Conservation (phyloP, 2,797 vertebrate species). For the Lepilemur ruficaudatus region DNA sequence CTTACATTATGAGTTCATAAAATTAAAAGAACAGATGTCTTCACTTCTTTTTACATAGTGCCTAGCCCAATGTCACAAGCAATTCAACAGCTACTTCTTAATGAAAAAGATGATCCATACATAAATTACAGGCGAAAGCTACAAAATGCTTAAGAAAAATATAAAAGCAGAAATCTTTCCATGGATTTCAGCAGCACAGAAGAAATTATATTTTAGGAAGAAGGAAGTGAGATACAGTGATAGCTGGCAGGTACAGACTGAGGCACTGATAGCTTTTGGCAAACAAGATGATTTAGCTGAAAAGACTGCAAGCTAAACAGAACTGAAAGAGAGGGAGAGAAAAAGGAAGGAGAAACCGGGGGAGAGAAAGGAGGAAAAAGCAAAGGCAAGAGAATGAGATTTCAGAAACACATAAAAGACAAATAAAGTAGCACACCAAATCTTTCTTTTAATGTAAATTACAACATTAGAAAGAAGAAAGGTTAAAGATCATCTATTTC, state of each 20-base stretch:
- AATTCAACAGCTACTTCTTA: background rate
- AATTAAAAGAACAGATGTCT: background rate
- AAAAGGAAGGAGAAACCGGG: background rate
- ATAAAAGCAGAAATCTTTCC: background rate
- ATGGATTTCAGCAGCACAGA: background rate
- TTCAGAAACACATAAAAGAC: background rate
- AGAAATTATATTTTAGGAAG: conserved; percentile 6
- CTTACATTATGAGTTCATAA: background rate
- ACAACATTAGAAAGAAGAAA: background rate
- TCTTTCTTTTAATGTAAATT: background rate
- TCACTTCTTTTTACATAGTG: background rate
- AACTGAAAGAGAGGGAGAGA: background rate
- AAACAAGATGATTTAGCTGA: background rate
- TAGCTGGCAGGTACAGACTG: background rate
- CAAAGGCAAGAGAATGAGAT: background rate
- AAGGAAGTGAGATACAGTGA: background rate
- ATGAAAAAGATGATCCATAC: background rate
- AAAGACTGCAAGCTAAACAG: background rate
- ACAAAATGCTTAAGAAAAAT: background rate
- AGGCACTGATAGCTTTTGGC: background rate
- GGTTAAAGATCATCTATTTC: background rate
- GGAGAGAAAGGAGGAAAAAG: background rate
- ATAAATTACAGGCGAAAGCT: background rate
- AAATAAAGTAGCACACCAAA: background rate
- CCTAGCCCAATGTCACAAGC: background rate